These are phyloP conservation scores for Protophormia terraenovae DNA, from an alignment of 2,888 invertebrate species.

Conservation along the genomic window DNA sequence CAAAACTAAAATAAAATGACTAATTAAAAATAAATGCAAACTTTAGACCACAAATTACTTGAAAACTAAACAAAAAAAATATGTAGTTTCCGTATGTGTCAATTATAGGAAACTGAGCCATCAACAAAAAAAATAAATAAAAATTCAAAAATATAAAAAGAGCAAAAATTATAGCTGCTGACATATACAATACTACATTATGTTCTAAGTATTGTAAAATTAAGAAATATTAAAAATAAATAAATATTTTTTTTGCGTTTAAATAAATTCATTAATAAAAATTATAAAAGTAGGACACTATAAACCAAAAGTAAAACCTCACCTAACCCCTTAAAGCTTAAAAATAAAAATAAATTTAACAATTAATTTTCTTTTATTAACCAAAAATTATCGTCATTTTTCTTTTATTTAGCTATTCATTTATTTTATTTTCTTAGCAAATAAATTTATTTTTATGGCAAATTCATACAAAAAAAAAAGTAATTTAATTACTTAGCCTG, in stretches of 20 bases:
- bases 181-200: neutral
- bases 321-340: neutral
- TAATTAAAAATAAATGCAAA: conserved; percentile 38
- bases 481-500: conserved; percentile 62
- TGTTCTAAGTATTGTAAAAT: neutral
- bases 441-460: conserved; percentile 51
- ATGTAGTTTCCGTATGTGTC: conserved; percentile 55
- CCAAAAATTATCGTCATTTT: neutral
- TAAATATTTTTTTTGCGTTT: neutral
- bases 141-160: conserved; percentile 1
- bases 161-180: conserved; percentile 31
- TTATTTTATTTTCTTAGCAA: conserved; percentile 11
- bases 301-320: neutral
- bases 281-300: conserved; percentile 21
- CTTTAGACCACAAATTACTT: neutral
- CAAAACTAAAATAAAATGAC: conserved; percentile 12
- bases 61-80: neutral
- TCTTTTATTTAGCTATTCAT: neutral
- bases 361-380: neutral
- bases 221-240: neutral
- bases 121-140: conserved; percentile 37
- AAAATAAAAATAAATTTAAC: too few species aligned
- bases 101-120: conserved; percentile 43
- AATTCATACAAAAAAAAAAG: conserved; percentile 5
- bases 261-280: conserved; percentile 49